Base-by-base conservation (phyloP, 2,113 vertebrate species). In the Nematolebias whitei region DNA sequence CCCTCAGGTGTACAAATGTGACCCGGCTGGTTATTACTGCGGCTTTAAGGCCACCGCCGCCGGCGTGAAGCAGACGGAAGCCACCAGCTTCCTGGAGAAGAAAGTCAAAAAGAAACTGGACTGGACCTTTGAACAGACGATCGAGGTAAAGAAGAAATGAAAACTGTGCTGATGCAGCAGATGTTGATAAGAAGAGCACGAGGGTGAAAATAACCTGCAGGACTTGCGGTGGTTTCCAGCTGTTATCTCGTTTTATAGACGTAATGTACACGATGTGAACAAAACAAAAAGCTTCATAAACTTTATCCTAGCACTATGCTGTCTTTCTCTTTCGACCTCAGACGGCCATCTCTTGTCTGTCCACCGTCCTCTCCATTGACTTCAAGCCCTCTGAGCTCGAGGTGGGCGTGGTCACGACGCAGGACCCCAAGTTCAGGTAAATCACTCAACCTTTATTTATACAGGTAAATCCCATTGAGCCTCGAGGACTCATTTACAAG, bases 81-180 rank as follows among this genome's bases (percentile, higher is more conserved):
- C 98, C 60, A 99, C 96, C 87, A 99, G 98, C 90, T 99, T 99
- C 90, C 93, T 99, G 85, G 98, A 99, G 92, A 99, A 99, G 91
- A 99, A 99, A 92, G 95, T 99, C 71, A 99, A 99, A 94, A 99
- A 99, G 95, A 99, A 99, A 92, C 93, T 96, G 84, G 98, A 99
- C 58, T 99, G 97, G 98, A 97, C 94, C 5, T 99, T 96, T 45
- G 94, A 95, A 77, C 95, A 99, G 86, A 99, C 96, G 12, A 92
- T 99, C 43, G 97, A 99, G 95, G 98, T 98, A 93, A 7, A 15
- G 1, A 95, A 96, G 97, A 92, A 71, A 79, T 7, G 19, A 13
- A 5, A 15, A 2, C 12, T 4, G n/a, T 14, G 10, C 19, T 20
- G 23, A 48, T 22, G 13, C 0, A 40, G 19, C 18, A 24, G 26